Evolutionary conservation across 2,888 invertebrate genomes (phyloP).

Genomic region (Drosophila mimica): DNA sequence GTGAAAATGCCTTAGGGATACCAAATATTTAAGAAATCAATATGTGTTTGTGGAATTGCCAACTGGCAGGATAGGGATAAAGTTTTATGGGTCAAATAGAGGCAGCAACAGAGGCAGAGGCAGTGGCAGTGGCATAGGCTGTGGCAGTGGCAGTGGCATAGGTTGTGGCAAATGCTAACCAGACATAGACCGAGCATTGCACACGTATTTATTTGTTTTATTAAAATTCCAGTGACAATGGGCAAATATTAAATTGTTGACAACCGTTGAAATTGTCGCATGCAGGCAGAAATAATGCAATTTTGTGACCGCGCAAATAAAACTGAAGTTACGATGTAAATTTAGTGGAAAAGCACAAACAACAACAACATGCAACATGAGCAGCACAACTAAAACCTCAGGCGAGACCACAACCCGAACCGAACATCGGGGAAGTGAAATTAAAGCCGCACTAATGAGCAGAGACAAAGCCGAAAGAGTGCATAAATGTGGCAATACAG

Average conservation of each 20-base stretch:
- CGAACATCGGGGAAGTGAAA: constrained; percentile 59
- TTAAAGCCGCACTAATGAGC: constrained; percentile 81
- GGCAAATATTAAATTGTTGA: constrained; percentile 60
- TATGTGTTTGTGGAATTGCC: neutral
- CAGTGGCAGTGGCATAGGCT: neutral
- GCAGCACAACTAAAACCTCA: constrained; percentile 28
- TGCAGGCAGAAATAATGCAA: constrained; percentile 58
- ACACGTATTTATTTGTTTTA: constrained; percentile 24
- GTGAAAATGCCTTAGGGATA: neutral
- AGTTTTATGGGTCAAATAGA: constrained; percentile 5
- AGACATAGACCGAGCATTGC: constrained; percentile 1
- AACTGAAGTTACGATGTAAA: constrained; percentile 58
- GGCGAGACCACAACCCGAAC: constrained; percentile 28
- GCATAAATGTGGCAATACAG: constrained; percentile 55
- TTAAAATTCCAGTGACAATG: constrained; percentile 57
- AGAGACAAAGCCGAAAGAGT: constrained; percentile 72
- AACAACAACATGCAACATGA: constrained; percentile 24
- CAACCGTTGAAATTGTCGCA: constrained; percentile 36
- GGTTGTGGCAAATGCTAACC: constrained; percentile 13
- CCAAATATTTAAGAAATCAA: constrained; percentile 10
- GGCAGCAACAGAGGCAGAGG: neutral
- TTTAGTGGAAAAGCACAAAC: constrained; percentile 42
- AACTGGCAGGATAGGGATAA: neutral
- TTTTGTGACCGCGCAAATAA: constrained; percentile 55
- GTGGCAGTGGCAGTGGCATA: neutral